Conservation (phyloP, 2,797 vertebrate species). For the Neopelma chrysocephalum region DNA sequence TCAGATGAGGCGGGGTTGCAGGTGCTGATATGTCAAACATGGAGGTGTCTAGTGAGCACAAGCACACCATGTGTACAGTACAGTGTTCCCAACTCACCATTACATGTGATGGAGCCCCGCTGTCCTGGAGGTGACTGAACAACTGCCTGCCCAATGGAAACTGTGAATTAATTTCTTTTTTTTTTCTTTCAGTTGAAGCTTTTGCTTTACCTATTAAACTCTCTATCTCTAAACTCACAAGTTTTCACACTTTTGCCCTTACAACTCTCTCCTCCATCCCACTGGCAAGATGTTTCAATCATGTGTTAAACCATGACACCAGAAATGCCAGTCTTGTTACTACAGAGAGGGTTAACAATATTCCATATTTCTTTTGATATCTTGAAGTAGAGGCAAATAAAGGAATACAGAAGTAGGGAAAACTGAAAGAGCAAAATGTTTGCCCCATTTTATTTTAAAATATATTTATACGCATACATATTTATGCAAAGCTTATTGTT, state of each 20-base stretch:
- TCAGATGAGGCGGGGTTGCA: neutral
- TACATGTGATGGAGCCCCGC: accelerated
- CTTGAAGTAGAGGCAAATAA: neutral
- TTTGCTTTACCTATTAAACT: neutral
- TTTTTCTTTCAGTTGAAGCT: neutral
- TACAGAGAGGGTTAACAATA: neutral
- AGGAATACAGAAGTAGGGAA: neutral
- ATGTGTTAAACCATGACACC: neutral
- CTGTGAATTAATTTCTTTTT: neutral
- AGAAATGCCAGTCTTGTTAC: neutral
- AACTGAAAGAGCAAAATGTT: neutral
- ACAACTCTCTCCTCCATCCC: neutral
- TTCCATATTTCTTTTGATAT: neutral
- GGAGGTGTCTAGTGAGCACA: neutral
- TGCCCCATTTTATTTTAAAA: neutral
- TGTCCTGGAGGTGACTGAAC: neutral
- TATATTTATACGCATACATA: neutral
- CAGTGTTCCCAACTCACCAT: neutral
- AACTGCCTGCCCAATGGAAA: neutral
- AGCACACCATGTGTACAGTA: neutral
- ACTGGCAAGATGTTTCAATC: too few relatives aligned
- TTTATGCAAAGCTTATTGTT: neutral
- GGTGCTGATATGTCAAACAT: neutral
- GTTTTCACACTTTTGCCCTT: neutral
- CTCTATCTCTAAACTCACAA: neutral